A percentile compares a stretch with the other conserved stretches of the same genome.
Evolutionary conservation across 2,113 vertebrate species (phyloP).

Genomic region (Psammodynastes pulverulentus): DNA sequence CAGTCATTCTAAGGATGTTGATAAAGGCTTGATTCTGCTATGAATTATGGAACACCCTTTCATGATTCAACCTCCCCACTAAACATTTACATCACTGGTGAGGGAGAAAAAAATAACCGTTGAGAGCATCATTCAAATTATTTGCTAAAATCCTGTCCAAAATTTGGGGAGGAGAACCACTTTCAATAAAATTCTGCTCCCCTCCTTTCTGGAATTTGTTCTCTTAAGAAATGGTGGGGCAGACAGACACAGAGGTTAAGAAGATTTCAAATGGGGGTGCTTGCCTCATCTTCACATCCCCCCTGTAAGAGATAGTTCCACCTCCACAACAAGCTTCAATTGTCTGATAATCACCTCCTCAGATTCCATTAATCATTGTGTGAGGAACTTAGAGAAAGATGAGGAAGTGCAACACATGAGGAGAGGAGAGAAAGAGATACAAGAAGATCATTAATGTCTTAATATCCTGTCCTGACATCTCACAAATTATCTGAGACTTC

Average conservation of each 20-base stretch:
- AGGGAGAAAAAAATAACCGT: neutral
- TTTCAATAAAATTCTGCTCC: neutral
- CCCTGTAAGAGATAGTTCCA: neutral
- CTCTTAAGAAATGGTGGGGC: neutral
- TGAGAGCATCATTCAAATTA: too few relatives aligned
- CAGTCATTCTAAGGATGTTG: neutral
- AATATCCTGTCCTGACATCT: slow-evolving; percentile 67
- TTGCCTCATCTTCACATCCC: neutral
- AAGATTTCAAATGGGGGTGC: neutral
- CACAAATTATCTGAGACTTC: slow-evolving; percentile 66
- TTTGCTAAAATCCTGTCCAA: neutral
- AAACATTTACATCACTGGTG: neutral
- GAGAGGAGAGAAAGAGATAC: slow-evolving; percentile 40
- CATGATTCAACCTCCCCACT: neutral
- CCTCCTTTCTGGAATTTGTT: neutral
- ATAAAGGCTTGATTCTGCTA: neutral
- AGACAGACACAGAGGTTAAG: neutral
- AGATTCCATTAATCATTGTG: neutral
- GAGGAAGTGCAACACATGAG: neutral
- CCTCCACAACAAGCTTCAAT: neutral
- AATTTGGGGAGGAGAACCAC: neutral
- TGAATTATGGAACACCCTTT: neutral
- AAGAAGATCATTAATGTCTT: slow-evolving; percentile 67
- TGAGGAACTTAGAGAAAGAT: neutral
- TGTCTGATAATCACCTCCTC: slow-evolving; percentile 33